Base-by-base conservation (phyloP, 2,888 invertebrate genomes). In the Carcina quercana region DNA sequence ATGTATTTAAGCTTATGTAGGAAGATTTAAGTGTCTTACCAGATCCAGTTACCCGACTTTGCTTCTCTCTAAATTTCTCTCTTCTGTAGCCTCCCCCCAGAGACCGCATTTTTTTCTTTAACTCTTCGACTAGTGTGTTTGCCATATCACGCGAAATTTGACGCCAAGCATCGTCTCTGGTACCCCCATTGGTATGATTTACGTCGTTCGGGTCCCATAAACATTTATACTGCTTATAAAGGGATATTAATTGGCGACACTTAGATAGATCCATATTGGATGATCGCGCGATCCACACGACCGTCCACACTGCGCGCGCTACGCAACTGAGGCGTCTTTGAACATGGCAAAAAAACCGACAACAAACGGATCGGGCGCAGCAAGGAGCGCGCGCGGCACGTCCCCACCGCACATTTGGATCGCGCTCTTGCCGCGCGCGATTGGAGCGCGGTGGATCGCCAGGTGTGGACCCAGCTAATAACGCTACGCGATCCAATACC, bases 111-210 rank as follows among this genome's bases (percentile, higher is more conserved):
- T 46, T 49, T 42, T 43, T 45, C 40, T 43, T 45, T 45, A 43
- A 24, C 30, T 35, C 21, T 25, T 38, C 25, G 12, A 34, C 41
- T 30, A 38, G 34, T 45, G 39, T 27, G 11, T 22, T 46, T 11
- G 20, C 30, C 37, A 42, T 42, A 38, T 38, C 28, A 6, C 36
- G 35, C 38, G 26, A 30, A 37, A 37, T 42, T 29, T 47, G 30
- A 27, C 42, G 44, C 47, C 47, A 47, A 33, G 45, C 46, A 46
- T 49, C 47, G n/a, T 49, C 47, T 43, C 47, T 51, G 8, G 10
- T 17, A 36, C 46, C 46, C 39, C 44, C 47, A 43, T 47, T 49
- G 22, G 44, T 42, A 26, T 40, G 43, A 43, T 42, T 40, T 22
- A 25, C 11, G 45, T 49, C 47, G 24, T 48, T 43, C n/a, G 44